These are phyloP conservation scores for Leptocoma aspasia DNA, from an alignment of 2,113 vertebrate genomes.

Conservation along the genomic window DNA sequence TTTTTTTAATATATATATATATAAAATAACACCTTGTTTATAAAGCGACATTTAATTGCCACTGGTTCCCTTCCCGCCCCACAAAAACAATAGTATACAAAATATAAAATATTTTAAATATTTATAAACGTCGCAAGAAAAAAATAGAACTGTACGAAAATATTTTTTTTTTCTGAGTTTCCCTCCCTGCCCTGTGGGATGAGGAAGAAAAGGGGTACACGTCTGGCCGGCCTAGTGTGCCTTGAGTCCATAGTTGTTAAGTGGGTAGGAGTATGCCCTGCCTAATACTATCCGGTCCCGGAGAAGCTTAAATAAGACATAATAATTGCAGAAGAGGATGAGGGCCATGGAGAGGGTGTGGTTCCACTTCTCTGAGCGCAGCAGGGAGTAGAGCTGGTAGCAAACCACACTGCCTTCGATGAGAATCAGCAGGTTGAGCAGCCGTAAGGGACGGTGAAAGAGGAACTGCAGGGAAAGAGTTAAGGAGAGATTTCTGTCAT, in stretches of 20 bases:
- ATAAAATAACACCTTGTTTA: slow-evolving; percentile 78
- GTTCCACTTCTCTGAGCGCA: slow-evolving; percentile 98
- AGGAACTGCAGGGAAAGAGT: slow-evolving; percentile 81
- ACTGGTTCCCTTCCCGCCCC: slow-evolving; percentile 69
- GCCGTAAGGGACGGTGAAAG: slow-evolving; percentile 96
- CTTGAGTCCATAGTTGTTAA: slow-evolving; percentile 88
- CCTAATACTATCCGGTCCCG: slow-evolving; percentile 96
- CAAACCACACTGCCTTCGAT: slow-evolving; percentile 94
- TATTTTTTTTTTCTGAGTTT: slow-evolving; percentile 83
- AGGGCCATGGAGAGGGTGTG: slow-evolving; percentile 97
- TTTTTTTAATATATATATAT: slow-evolving; percentile 24
- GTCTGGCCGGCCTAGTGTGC: slow-evolving; percentile 74
- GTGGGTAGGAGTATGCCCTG: slow-evolving; percentile 91
- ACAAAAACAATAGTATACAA: slow-evolving; percentile 95
- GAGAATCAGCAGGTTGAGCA: slow-evolving; percentile 94
- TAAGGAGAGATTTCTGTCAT: not conserved
- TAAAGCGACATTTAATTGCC: slow-evolving; percentile 79
- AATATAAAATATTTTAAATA: slow-evolving; percentile 99
- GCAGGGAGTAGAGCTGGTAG: slow-evolving; percentile 95
- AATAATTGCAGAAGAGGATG: slow-evolving; percentile 98
- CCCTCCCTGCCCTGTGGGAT: slow-evolving; percentile 42
- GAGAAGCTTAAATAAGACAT: slow-evolving; percentile 97
- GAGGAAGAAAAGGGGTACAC: not conserved
- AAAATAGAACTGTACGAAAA: slow-evolving; percentile 99
- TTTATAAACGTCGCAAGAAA: slow-evolving; percentile 98